Conservation (phyloP, 2,797 vertebrate genomes). For the Alfaro cultratus region DNA sequence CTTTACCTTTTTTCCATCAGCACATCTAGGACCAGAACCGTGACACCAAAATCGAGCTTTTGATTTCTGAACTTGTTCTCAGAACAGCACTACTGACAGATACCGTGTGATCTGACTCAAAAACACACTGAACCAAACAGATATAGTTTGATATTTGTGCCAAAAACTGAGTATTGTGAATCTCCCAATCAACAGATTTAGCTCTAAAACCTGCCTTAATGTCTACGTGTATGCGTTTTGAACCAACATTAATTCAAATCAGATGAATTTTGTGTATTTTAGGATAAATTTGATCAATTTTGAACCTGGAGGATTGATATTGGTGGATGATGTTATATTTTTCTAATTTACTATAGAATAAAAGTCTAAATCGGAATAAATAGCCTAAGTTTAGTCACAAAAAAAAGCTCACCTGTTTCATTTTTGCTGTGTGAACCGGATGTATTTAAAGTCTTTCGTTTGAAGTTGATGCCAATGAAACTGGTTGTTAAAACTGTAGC, state of each 20-base stretch:
- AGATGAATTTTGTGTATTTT: background rate
- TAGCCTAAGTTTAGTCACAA: background rate
- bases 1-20: constrained; percentile 1
- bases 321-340: background rate
- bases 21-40: background rate
- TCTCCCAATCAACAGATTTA: background rate
- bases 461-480: background rate
- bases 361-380: background rate
- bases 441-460: background rate
- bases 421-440: background rate
- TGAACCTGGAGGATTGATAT: background rate
- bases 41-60: background rate
- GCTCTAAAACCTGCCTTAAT: background rate
- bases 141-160: constrained; percentile 12
- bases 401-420: background rate
- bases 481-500: background rate
- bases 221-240: background rate
- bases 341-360: background rate
- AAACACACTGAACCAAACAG: background rate
- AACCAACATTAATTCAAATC: background rate
- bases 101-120: background rate
- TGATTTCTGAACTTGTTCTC: background rate
- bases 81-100: background rate
- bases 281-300: background rate
- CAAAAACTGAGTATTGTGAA: constrained; percentile 14